Conservation (phyloP, 2,888 invertebrate genomes). For the Gasteruption jaculator region DNA sequence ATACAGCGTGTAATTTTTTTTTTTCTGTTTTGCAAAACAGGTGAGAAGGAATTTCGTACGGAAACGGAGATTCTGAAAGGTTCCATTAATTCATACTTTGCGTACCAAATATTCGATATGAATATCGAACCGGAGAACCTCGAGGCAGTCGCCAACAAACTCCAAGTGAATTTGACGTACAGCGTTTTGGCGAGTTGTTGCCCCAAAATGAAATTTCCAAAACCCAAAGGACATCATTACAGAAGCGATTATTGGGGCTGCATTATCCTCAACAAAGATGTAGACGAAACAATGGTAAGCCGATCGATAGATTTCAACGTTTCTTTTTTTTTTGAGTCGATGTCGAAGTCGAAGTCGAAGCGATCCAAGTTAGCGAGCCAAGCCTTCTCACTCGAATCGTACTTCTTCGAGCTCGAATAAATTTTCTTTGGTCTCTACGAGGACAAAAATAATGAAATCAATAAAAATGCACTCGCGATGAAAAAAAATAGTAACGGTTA, state of each 20-base stretch:
- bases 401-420: too few species aligned
- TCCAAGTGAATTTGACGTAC: conserved; percentile 71
- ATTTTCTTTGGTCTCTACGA: too few species aligned
- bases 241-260: conserved; percentile 30
- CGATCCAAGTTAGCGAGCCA: too few species aligned
- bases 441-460: too few species aligned
- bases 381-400: too few species aligned
- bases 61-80: conserved; percentile 26
- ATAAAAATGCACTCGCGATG: too few species aligned
- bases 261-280: conserved; percentile 46
- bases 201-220: conserved; percentile 56
- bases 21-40: too few species aligned
- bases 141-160: conserved; percentile 64
- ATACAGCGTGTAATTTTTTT: too few species aligned
- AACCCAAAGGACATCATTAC: conserved; percentile 44
- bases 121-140: conserved; percentile 65
- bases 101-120: conserved; percentile 60
- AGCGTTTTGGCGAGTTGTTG: conserved; percentile 71
- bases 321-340: too few species aligned
- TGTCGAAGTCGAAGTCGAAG: too few species aligned
- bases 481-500: too few species aligned
- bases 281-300: conserved; percentile 40
- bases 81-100: conserved; percentile 38
- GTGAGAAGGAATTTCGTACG: conserved; percentile 3
- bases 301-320: too few species aligned